These are phyloP conservation scores for Entomobrya proxima DNA, from an alignment of 2,888 invertebrate genomes.

Conservation along the genomic window DNA sequence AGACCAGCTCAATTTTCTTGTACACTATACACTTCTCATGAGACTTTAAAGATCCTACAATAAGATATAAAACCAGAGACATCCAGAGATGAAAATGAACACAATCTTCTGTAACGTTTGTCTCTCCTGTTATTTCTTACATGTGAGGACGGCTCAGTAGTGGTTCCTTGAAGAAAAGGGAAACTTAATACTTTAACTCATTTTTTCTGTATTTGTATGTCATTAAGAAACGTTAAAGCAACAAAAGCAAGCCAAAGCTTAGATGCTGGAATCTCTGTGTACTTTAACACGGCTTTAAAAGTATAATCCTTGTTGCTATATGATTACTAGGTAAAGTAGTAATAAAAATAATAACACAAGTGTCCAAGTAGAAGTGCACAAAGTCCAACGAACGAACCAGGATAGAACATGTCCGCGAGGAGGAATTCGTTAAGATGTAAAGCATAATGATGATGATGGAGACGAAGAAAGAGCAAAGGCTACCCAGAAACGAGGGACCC, in stretches of 20 bases:
- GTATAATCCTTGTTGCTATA: neutral
- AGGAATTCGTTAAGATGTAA: constrained; percentile 18
- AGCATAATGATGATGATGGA: constrained; percentile 32
- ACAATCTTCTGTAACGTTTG: constrained; percentile 46
- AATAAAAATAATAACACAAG: constrained; percentile 54
- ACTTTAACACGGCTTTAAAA: constrained; percentile 31
- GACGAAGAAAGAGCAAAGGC: constrained; percentile 38
- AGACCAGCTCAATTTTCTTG: neutral
- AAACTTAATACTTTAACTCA: constrained; percentile 64
- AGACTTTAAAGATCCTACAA: constrained; percentile 12
- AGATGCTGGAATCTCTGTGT: constrained; percentile 36
- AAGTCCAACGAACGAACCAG: neutral
- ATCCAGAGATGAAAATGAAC: constrained; percentile 8
- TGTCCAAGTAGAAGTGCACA: constrained; percentile 15
- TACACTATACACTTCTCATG: neutral
- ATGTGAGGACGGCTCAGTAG: constrained; percentile 1
- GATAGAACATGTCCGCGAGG: constrained; percentile 21
- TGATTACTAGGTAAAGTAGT: neutral
- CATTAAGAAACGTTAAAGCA: constrained; percentile 53
- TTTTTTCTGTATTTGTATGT: constrained; percentile 43
- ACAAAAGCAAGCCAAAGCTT: constrained; percentile 44
- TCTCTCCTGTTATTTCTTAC: constrained; percentile 18
- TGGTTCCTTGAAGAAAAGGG: constrained; percentile 10
- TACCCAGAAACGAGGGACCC: constrained; percentile 48
- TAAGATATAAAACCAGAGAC: neutral